phyloP scores from a whole-genome alignment of 2,797 vertebrate genomes.

The Ibycter americanus region DNA sequence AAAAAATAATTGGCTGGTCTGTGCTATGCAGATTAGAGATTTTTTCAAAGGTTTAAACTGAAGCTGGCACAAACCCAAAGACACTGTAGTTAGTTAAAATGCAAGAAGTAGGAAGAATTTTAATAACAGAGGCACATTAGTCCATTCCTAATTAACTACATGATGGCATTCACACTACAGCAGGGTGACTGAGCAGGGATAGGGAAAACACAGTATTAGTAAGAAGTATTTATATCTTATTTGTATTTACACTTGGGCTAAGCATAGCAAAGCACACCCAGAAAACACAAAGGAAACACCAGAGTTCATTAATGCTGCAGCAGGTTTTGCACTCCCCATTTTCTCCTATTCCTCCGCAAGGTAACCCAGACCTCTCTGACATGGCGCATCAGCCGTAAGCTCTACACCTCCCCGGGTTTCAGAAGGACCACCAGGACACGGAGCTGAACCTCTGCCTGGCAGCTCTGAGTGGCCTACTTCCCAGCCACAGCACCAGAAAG shows the following conservation, averaged over 20 bases:
- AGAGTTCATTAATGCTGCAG: background rate
- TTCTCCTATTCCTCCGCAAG: background rate
- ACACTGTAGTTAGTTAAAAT: background rate
- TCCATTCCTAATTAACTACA: background rate
- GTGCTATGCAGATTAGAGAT: background rate
- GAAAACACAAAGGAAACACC: background rate
- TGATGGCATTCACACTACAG: background rate
- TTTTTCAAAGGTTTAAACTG: background rate
- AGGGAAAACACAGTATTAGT: background rate
- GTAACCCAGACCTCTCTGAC: background rate
- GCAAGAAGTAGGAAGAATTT: background rate
- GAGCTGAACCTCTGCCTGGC: background rate
- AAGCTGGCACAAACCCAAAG: background rate
- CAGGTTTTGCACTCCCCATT: background rate
- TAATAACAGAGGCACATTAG: background rate
- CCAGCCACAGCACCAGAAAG: background rate
- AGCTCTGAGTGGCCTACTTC: background rate
- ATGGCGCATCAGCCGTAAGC: rapidly evolving
- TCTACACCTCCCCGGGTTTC: background rate
- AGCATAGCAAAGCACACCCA: background rate
- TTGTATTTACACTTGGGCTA: background rate
- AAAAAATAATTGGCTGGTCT: background rate
- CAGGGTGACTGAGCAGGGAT: background rate
- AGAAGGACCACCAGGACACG: background rate
- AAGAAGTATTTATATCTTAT: background rate